Conservation (phyloP, 1,140 invertebrate genomes). For the Aplysia californica region DNA sequence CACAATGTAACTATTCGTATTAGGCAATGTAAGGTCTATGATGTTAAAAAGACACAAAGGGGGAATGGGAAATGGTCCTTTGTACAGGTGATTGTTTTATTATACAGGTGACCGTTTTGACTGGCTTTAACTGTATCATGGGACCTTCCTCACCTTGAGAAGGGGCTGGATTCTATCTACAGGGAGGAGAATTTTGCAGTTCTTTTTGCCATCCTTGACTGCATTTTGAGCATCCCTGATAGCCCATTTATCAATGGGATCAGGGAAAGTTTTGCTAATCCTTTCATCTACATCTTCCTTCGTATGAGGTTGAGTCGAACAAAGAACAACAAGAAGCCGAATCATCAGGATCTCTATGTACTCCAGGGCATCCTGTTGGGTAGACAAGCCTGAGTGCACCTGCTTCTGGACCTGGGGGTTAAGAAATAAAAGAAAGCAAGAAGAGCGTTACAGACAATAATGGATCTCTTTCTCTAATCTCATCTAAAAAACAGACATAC, state of each 20-base stretch:
- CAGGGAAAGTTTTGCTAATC: conserved; percentile 90
- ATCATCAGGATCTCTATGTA: conserved; percentile 94
- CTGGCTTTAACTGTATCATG: too few species aligned
- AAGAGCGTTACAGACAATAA: neutral
- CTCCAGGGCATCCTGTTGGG: conserved; percentile 89
- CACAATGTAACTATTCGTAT: too few species aligned
- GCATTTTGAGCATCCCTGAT: conserved; percentile 87
- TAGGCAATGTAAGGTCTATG: too few species aligned
- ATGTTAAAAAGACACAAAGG: too few species aligned
- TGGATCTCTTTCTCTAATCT: neutral
- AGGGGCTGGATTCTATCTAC: conserved; percentile 91
- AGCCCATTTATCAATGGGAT: conserved; percentile 93
- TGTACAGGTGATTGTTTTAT: too few species aligned
- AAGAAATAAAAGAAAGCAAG: neutral
- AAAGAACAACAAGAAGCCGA: conserved; percentile 87
- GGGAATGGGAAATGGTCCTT: too few species aligned
- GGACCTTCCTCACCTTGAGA: conserved; percentile 82
- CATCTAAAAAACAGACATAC: neutral
- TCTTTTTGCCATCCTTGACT: conserved; percentile 87
- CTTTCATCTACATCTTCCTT: conserved; percentile 88
- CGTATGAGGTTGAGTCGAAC: conserved; percentile 78
- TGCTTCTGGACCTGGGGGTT: conserved; percentile 83
- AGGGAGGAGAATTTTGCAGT: conserved; percentile 83
- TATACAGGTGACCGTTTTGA: too few species aligned
- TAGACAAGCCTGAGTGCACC: conserved; percentile 87